These are phyloP conservation scores for Buphagus erythrorhynchus DNA, from an alignment of 2,797 vertebrate genomes.

Conservation along the genomic window DNA sequence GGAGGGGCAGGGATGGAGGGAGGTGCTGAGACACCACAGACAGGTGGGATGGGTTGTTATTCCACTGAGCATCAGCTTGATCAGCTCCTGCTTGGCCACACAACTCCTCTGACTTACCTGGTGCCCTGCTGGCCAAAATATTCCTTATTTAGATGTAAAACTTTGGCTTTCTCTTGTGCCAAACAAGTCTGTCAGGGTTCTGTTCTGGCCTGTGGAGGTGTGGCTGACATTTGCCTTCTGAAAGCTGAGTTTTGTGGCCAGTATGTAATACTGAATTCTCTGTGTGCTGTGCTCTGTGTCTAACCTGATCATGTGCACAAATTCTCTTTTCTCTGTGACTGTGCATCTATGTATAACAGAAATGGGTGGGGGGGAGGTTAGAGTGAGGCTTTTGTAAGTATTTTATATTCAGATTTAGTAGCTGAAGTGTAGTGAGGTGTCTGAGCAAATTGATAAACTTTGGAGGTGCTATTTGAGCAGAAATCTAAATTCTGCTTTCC, in stretches of 20 bases:
- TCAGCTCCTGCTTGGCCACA: neutral
- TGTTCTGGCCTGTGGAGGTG: neutral
- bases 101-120: neutral
- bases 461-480: neutral
- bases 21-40: neutral
- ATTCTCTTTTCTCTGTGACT: neutral
- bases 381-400: neutral
- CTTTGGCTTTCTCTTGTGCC: neutral
- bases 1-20: neutral
- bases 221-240: neutral
- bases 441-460: neutral
- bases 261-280: accelerated
- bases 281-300: neutral
- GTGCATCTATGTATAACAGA: accelerated
- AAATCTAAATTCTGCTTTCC: neutral
- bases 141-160: accelerated
- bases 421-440: neutral
- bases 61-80: neutral
- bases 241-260: neutral
- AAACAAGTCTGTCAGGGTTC: neutral
- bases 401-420: neutral
- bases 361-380: neutral
- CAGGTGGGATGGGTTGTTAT: neutral
- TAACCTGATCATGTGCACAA: neutral
- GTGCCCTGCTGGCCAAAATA: neutral